phyloP scores from a whole-genome alignment of 2,888 invertebrate species.

The Lasiommata megera region DNA sequence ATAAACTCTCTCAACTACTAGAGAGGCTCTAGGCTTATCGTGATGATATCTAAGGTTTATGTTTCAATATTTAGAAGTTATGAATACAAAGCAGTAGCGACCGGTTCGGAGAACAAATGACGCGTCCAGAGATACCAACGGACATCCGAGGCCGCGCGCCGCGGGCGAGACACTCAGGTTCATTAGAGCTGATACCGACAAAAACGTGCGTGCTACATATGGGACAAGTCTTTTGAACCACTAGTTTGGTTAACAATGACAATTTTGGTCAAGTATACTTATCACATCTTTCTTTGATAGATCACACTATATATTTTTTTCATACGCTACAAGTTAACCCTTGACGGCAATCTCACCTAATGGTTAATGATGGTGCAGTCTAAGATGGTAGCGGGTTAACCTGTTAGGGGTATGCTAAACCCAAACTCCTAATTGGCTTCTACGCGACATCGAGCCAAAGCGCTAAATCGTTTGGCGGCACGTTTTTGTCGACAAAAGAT shows the following conservation, averaged over 20 bases:
- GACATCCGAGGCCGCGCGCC: conserved; percentile 49
- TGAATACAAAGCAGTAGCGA: conserved; percentile 60
- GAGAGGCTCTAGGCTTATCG: too few relatives aligned
- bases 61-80: conserved; percentile 45
- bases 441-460: too few relatives aligned
- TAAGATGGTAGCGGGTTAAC: too few relatives aligned
- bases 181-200: conserved; percentile 25
- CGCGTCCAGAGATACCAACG: conserved; percentile 45
- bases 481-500: too few relatives aligned
- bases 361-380: too few relatives aligned
- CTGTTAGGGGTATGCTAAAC: too few relatives aligned
- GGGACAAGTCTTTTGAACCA: background rate
- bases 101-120: conserved; percentile 51
- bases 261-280: background rate
- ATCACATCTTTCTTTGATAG: background rate
- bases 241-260: background rate
- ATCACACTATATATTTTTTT: too few relatives aligned
- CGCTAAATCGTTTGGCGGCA: too few relatives aligned
- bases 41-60: background rate
- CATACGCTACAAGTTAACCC: too few relatives aligned
- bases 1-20: too few relatives aligned
- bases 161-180: conserved; percentile 12
- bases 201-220: background rate
- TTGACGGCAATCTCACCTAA: too few relatives aligned
- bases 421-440: too few relatives aligned